Evolutionary conservation across 2,113 vertebrate species (phyloP), one percentile per base, ranked within the genome.

Genomic region (Mustela lutreola): DNA sequence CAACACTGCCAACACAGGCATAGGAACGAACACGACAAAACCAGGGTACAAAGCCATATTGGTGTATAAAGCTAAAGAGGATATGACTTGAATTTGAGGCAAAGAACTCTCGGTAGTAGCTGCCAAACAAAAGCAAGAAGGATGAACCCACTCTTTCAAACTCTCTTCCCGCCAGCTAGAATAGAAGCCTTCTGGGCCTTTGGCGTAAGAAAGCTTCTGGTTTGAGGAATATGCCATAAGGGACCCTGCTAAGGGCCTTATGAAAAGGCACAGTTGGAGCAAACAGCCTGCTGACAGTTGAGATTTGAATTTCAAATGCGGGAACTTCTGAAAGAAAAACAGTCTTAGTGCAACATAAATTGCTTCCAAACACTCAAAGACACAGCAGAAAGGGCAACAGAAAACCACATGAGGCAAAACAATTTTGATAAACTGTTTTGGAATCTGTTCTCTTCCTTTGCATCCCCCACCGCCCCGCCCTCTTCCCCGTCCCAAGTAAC

Each of bases 221-320:
- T 98, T 95, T 97, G 88, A 96, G 91, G 67, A 94, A 89, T 89
- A 48, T 75, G 60, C 91, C 89, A 62, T 83, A 82, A 96, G 91
- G 80, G 96, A 89, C 62, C 81, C 90, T 70, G 63, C 91, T 78
- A 97, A 96, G 78, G 96, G 85, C 84, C 65, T 89, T 95, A 92
- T 93, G 92, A 97, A 96, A 98, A 98, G 91, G 60, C 95, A 89
- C 85, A 95, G 96, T 87, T 89, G 97, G 92, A 95, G 73, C 73
- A 91, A 97, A 92, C 75, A 97, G 58, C 95, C 87, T 96, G 94
- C 96, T 91, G 87, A 97, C 88, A 89, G 94, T 48, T 92, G 97
- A 97, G 92, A 97, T 97, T 84, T 98, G 95, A 98, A 98, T 98
- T 98, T 98, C 96, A 98, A 97, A 98, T 97, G 67, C 58, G 83